Base-by-base conservation (phyloP, 2,888 invertebrate species). In the Oxycera nigricornis region DNA sequence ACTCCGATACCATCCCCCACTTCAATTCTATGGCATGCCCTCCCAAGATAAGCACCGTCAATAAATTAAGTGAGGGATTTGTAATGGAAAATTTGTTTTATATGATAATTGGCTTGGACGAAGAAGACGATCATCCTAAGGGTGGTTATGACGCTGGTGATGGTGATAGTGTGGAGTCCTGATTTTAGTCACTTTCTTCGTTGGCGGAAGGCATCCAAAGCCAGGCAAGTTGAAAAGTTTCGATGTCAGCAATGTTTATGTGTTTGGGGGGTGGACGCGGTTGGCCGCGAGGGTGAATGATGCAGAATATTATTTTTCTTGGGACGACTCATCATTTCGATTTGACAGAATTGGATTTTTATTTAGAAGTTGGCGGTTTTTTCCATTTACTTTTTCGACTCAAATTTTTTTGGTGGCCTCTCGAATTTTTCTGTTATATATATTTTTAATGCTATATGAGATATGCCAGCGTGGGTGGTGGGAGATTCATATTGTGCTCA, bases 41-140 rank as follows among this genome's bases (percentile, higher is more conserved):
- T 9, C 9, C 61, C n/a, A 73, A 75, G 68, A 75, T 68, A 73
- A 73, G 70, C 77, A 73, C 75, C 77, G 68, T 74, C 77, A 77
- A 78, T 78, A 78, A 78, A 78, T 78, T 78, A 78, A 77, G 74
- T 77, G 68, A 76, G 77, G 77, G 78, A 78, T 78, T 78, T 78
- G 77, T 76, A 77, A 76, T 75, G 74, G 74, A 77, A 78, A 78
- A 78, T 78, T 78, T 78, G 78, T 78, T 78, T 78, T 78, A 77
- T 78, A 78, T 78, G 78, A 78, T 78, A 78, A 78, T 78, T 78
- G 78, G 76, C 77, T 77, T 52, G 76, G 77, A 77, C 76, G 76
- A 75, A n/a, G n/a, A 77, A 77, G 76, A 76, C 75, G 75, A 77
- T 77, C 76, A 74, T 35, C 52, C 26, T 72, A 46, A 39, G 28